Evolutionary conservation across 1,140 invertebrate genomes (phyloP).

Genomic region (Agraylea sexmaculata): DNA sequence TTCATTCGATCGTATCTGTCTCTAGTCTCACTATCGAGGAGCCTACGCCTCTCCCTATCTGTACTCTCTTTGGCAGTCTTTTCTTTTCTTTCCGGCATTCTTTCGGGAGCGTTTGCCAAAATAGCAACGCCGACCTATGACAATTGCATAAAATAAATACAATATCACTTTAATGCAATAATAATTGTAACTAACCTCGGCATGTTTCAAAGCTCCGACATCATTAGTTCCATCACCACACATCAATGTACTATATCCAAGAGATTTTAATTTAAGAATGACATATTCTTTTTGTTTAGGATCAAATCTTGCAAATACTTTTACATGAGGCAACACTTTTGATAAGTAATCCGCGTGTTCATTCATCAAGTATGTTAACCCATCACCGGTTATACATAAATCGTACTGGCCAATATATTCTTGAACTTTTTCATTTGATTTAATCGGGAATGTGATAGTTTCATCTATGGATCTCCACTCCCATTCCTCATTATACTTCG

Average conservation of each 20-base stretch:
- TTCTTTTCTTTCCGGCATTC: constrained; percentile 26
- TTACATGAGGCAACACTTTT: constrained; percentile 70
- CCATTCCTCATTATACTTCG: constrained; percentile 43
- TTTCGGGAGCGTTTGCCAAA: constrained; percentile 75
- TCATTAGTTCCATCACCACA: constrained; percentile 99
- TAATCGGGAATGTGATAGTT: constrained; percentile 46
- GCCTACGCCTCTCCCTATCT: constrained; percentile 25
- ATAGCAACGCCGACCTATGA: constrained; percentile 67
- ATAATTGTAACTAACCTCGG: constrained; percentile 67
- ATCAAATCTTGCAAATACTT: constrained; percentile 86
- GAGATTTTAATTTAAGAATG: constrained; percentile 74
- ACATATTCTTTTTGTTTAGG: constrained; percentile 97
- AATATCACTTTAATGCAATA: background rate
- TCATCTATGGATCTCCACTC: constrained; percentile 77
- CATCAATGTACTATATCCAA: constrained; percentile 91
- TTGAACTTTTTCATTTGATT: constrained; percentile 36
- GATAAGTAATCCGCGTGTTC: constrained; percentile 52
- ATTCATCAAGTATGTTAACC: constrained; percentile 59
- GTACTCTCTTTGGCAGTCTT: constrained; percentile 23
- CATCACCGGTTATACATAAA: constrained; percentile 91
- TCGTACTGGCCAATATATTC: constrained; percentile 63
- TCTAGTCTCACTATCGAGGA: constrained; percentile 15
- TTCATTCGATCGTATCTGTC: constrained; percentile 7
- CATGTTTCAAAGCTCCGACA: constrained; percentile 99
- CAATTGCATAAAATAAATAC: constrained; percentile 4